Conservation (phyloP, 1,140 invertebrate genomes). For the Schlechtendalia chinensis region DNA sequence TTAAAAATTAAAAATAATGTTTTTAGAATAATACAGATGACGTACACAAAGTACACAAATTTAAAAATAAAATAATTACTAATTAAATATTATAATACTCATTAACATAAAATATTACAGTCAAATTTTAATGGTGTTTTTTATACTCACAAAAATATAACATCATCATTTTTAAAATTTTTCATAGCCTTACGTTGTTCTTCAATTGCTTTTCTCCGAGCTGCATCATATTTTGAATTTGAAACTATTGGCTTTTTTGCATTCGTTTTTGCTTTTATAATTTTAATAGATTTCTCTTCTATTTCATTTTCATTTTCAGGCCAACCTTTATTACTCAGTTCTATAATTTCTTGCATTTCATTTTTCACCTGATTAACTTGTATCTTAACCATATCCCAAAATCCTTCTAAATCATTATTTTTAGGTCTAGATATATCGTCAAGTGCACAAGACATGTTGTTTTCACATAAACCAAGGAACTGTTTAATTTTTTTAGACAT, state of each 20-base stretch:
- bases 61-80: conserved; percentile 39
- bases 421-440: conserved; percentile 45
- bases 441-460: conserved; percentile 25
- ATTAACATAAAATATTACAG: conserved; percentile 39
- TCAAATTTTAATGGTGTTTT: background rate
- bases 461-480: conserved; percentile 44
- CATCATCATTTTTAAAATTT: conserved; percentile 41
- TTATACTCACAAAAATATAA: conserved; percentile 36
- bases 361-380: conserved; percentile 38
- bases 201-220: conserved; percentile 45
- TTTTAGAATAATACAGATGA: conserved; percentile 25
- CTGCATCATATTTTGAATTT: conserved; percentile 41
- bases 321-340: conserved; percentile 30
- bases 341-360: conserved; percentile 36
- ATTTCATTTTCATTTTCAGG: background rate
- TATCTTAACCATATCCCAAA: conserved; percentile 46
- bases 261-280: conserved; percentile 33
- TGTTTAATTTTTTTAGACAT: conserved; percentile 47
- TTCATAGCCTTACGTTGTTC: conserved; percentile 45
- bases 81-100: conserved; percentile 42
- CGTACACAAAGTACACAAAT: conserved; percentile 20
- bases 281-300: conserved; percentile 11
- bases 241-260: conserved; percentile 31
- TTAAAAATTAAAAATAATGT: conserved; percentile 38
- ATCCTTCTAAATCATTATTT: conserved; percentile 43